A percentile compares a stretch with the other conserved stretches of the same genome.
These are phyloP conservation scores for Polydrusus cervinus DNA, from an alignment of 2,888 invertebrate genomes.

Conservation along the genomic window DNA sequence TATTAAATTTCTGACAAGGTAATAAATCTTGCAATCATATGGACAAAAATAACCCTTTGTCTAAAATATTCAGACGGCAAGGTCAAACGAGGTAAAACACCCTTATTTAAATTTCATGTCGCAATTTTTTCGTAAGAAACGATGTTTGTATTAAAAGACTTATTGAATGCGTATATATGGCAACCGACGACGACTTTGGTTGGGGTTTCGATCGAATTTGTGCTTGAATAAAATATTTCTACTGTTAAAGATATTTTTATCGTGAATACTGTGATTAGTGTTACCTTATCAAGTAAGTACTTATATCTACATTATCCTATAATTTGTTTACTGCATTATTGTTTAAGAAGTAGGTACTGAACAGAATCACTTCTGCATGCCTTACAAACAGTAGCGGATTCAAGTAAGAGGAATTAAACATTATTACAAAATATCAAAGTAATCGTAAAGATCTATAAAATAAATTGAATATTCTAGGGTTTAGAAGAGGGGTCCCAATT, in stretches of 20 bases:
- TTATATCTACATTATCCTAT: background rate
- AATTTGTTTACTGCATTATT: too few relatives aligned
- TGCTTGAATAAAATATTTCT: background rate
- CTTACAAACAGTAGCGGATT: too few relatives aligned
- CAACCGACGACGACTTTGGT: slow-evolving; percentile 1
- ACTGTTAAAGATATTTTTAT: background rate
- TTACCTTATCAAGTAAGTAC: background rate
- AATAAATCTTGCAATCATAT: background rate
- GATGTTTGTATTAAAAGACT: slow-evolving; percentile 26
- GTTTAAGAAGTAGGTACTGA: too few relatives aligned
- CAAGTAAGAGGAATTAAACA: too few relatives aligned
- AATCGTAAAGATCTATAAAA: too few relatives aligned
- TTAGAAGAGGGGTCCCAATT: too few relatives aligned
- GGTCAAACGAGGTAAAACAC: slow-evolving; percentile 25
- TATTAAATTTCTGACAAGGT: background rate
- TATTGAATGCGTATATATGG: slow-evolving; percentile 21
- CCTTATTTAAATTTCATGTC: slow-evolving; percentile 26
- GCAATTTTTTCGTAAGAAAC: background rate
- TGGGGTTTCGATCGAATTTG: slow-evolving; percentile 23
- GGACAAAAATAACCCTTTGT: slow-evolving; percentile 1
- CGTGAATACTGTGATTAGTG: background rate
- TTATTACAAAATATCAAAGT: too few relatives aligned
- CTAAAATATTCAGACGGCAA: slow-evolving; percentile 3
- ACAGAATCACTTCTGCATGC: too few relatives aligned
- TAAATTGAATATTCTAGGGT: too few relatives aligned